These are phyloP conservation scores for Spheniscus mendiculus DNA, from an alignment of 2,113 vertebrate genomes.

Conservation along the genomic window DNA sequence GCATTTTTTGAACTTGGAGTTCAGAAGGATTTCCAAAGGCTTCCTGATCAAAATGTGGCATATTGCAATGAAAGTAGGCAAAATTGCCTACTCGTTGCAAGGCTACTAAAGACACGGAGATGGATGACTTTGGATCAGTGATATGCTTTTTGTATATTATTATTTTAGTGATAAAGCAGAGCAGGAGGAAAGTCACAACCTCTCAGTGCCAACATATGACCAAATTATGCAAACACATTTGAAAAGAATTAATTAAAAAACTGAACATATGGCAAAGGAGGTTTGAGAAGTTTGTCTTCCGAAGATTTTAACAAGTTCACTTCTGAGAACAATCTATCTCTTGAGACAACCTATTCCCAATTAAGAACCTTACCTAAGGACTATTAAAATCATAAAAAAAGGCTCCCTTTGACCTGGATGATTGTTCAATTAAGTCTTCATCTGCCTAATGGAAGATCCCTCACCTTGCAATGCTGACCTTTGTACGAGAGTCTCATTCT, in stretches of 20 bases:
- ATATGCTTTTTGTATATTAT: background rate
- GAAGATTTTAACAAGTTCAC: background rate
- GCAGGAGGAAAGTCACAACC: background rate
- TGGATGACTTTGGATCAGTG: background rate
- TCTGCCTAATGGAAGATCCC: background rate
- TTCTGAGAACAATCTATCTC: background rate
- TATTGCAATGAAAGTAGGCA: background rate
- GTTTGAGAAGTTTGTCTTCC: background rate
- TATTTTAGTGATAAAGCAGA: background rate
- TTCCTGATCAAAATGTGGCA: background rate
- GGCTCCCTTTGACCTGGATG: background rate
- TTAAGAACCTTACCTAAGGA: background rate
- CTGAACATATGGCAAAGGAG: background rate
- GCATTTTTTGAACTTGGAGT: background rate
- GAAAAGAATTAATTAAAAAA: background rate
- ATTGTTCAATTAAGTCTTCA: background rate
- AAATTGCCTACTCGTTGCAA: background rate
- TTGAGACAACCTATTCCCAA: background rate
- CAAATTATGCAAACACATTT: background rate
- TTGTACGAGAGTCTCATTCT: background rate
- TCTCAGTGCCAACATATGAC: background rate
- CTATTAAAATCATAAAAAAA: background rate
- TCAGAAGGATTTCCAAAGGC: background rate
- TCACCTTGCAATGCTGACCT: background rate
- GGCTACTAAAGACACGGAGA: background rate